phyloP scores from a whole-genome alignment of 2,888 invertebrate genomes.

The Barypeithes pellucidus region DNA sequence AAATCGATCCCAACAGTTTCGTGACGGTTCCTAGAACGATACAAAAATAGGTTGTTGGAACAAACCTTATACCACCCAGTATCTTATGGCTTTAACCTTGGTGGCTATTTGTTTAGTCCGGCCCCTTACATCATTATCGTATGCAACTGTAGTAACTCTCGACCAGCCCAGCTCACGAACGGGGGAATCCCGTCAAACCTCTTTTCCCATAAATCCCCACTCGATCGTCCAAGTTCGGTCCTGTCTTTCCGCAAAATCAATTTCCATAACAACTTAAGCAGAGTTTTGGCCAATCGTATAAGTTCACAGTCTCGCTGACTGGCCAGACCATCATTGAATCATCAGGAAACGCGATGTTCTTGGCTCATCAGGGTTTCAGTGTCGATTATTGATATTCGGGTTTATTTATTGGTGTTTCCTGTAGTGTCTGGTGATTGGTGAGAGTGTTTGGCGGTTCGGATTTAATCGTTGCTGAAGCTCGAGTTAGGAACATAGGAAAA shows the following conservation, averaged over 20 bases:
- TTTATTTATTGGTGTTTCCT: not conserved
- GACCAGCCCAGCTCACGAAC: not conserved
- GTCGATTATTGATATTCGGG: not conserved
- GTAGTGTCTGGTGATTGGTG: not conserved
- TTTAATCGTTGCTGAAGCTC: too few relatives aligned
- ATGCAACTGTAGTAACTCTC: not conserved
- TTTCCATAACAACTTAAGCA: slow-evolving; percentile 6
- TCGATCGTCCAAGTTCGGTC: not conserved
- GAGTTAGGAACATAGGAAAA: not conserved
- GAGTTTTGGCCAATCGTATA: slow-evolving; percentile 12
- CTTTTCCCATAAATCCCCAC: not conserved
- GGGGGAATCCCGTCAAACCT: slow-evolving; percentile 19
- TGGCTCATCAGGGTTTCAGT: not conserved
- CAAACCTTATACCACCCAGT: too few relatives aligned
- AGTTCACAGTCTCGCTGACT: not conserved
- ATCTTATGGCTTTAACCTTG: too few relatives aligned
- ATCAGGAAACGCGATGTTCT: slow-evolving; percentile 10
- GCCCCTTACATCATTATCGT: not conserved
- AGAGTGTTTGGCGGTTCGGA: not conserved
- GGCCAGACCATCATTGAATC: not conserved
- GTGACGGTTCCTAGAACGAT: too few relatives aligned
- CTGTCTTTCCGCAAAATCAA: not conserved
- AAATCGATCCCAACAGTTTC: too few relatives aligned
- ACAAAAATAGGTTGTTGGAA: too few relatives aligned
- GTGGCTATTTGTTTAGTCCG: not conserved